phyloP scores from a whole-genome alignment of 2,888 invertebrate genomes.

The Troglohyphantes excavatus region DNA sequence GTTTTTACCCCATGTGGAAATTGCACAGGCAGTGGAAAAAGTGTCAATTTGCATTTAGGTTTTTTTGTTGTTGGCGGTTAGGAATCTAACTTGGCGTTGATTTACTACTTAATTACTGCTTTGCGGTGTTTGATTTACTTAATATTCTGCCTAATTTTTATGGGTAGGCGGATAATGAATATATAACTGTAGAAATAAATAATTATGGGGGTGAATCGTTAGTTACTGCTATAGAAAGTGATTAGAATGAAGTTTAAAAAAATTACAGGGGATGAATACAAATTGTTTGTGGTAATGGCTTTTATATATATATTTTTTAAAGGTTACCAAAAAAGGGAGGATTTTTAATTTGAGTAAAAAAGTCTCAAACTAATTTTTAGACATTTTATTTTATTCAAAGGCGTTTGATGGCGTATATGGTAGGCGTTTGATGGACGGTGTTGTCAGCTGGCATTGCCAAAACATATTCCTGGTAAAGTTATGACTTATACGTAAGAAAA shows the following conservation, averaged over 20 bases:
- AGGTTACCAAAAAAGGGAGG: no score
- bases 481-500: no score
- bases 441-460: no score
- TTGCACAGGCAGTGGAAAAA: conserved; percentile 2
- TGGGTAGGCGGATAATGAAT: background rate
- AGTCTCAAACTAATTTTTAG: no score
- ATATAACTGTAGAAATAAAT: background rate
- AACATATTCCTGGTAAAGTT: no score
- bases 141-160: conserved; percentile 11
- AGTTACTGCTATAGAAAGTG: background rate
- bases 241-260: background rate
- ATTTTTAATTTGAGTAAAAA: no score
- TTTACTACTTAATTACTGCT: conserved; percentile 60
- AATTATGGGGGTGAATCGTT: background rate
- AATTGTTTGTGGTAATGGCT: background rate
- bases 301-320: no score
- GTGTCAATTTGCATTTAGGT: conserved; percentile 22
- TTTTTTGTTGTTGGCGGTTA: conserved; percentile 7
- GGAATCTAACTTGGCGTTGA: conserved; percentile 35
- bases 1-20: background rate
- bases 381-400: no score
- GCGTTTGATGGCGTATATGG: no score
- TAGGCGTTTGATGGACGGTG: no score
- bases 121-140: conserved; percentile 37
- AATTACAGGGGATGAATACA: background rate